Percentiles rank a stretch among this genome's conserved stretches.
These are phyloP conservation scores for Aphrophora alni DNA, from an alignment of 2,888 invertebrate species.

Conservation along the genomic window DNA sequence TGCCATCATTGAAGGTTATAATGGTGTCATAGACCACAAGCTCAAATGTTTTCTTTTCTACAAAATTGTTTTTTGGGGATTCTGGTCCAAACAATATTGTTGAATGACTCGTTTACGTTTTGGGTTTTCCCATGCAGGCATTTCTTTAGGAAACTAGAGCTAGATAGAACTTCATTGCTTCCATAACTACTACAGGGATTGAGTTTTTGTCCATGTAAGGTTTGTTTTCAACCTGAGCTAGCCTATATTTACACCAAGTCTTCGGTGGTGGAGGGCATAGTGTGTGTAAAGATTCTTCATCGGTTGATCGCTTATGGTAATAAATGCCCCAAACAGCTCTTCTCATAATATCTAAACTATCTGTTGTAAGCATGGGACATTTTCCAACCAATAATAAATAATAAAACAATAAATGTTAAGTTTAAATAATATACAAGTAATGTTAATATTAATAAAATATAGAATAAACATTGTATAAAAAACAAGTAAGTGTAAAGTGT, in stretches of 20 bases:
- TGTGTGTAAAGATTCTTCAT: not conserved
- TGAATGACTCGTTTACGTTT: slow-evolving; percentile 18
- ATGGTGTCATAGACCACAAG: not conserved
- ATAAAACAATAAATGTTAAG: too few species aligned
- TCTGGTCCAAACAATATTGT: slow-evolving; percentile 12
- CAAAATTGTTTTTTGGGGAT: slow-evolving; percentile 11
- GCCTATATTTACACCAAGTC: not conserved
- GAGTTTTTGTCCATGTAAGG: not conserved
- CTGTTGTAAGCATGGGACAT: too few species aligned
- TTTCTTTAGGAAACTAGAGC: not conserved
- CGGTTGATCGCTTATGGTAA: not conserved
- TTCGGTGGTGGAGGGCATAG: not conserved
- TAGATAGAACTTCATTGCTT: not conserved
- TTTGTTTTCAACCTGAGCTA: not conserved
- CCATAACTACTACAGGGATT: not conserved
- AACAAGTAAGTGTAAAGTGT: too few species aligned
- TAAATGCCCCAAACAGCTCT: not conserved
- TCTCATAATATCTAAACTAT: not conserved
- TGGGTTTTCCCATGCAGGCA: slow-evolving; percentile 12
- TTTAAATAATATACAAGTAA: too few species aligned
- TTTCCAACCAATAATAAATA: too few species aligned
- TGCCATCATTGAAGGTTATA: not conserved
- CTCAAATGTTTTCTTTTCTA: not conserved
- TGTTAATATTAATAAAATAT: too few species aligned
- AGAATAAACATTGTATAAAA: too few species aligned